Conservation (phyloP, 2,888 invertebrate genomes). For the Cryptocephalus primarius region DNA sequence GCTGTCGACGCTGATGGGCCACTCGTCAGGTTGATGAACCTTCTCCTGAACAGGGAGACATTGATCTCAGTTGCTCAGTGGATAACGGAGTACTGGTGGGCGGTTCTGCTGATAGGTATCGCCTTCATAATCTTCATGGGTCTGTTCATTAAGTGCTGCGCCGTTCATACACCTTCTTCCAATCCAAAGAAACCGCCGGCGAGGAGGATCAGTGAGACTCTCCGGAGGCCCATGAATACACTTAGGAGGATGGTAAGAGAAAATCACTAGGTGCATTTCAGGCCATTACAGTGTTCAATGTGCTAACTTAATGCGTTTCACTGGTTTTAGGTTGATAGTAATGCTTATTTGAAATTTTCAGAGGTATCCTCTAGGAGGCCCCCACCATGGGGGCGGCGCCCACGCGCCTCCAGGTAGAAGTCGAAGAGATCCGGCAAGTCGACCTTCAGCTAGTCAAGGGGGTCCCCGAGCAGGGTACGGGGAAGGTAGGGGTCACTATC, state of each 20-base stretch:
- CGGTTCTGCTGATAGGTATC: constrained; percentile 83
- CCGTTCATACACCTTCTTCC: constrained; percentile 97
- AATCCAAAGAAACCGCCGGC: constrained; percentile 97
- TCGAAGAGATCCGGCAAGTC: constrained; percentile 28
- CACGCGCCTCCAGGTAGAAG: constrained; percentile 31
- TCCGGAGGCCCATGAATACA: constrained; percentile 85
- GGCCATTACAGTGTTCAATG: no score
- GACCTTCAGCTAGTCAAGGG: constrained; percentile 36
- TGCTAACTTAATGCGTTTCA: no score
- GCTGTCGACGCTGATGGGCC: constrained; percentile 99
- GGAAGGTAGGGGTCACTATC: constrained; percentile 57
- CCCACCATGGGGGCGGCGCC: constrained; percentile 33
- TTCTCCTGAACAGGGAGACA: constrained; percentile 85
- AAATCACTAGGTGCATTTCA: no score
- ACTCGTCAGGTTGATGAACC: constrained; percentile 88
- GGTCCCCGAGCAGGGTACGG: constrained; percentile 56
- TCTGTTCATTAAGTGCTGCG: constrained; percentile 97
- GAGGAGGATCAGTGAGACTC: constrained; percentile 82
- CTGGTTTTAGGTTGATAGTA: no score
- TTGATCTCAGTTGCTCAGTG: constrained; percentile 80
- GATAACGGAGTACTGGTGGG: constrained; percentile 95
- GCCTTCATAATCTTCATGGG: constrained; percentile 93
- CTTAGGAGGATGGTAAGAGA: constrained; percentile 68
- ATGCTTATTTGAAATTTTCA: constrained; percentile 17
- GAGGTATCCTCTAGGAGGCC: constrained; percentile 35